These are phyloP conservation scores for Tadarida brasiliensis DNA, from an alignment of 2,797 vertebrate species.

Conservation along the genomic window DNA sequence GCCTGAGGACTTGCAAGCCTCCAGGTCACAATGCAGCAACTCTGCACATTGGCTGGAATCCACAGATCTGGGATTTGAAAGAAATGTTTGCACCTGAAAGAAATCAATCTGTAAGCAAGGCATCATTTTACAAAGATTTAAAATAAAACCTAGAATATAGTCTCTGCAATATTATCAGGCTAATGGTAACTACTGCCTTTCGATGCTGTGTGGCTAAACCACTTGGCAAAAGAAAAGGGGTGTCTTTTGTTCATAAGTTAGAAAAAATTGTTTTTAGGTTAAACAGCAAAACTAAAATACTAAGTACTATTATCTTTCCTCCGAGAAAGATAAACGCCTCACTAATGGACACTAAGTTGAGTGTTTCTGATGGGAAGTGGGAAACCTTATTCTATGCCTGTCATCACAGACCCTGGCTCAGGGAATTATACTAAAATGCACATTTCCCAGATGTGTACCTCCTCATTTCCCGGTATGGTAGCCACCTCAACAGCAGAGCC, in stretches of 20 bases:
- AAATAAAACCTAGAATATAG: not conserved
- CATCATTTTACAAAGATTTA: not conserved
- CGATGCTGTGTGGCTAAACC: not conserved
- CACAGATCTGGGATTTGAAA: not conserved
- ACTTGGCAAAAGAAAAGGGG: not conserved
- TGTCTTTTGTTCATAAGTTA: not conserved
- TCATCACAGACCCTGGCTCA: not conserved
- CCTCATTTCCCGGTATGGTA: not conserved
- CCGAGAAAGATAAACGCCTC: not conserved
- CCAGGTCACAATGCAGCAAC: not conserved
- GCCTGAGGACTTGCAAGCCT: not conserved
- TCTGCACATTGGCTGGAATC: not conserved
- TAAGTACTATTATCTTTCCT: not conserved
- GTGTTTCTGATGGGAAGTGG: not conserved
- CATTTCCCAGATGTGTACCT: not conserved
- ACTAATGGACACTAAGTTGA: not conserved
- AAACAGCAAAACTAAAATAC: conserved; percentile 55
- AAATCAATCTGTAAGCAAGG: conserved; percentile 31
- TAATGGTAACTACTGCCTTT: not conserved
- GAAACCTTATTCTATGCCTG: not conserved
- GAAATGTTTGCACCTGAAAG: conserved; percentile 16
- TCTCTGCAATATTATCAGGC: not conserved
- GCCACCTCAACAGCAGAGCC: not conserved
- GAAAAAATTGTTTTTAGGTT: conserved; percentile 21
- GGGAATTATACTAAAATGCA: not conserved